Evolutionary conservation across 2,797 vertebrate genomes (phyloP).

Genomic region (Alectoris magna): DNA sequence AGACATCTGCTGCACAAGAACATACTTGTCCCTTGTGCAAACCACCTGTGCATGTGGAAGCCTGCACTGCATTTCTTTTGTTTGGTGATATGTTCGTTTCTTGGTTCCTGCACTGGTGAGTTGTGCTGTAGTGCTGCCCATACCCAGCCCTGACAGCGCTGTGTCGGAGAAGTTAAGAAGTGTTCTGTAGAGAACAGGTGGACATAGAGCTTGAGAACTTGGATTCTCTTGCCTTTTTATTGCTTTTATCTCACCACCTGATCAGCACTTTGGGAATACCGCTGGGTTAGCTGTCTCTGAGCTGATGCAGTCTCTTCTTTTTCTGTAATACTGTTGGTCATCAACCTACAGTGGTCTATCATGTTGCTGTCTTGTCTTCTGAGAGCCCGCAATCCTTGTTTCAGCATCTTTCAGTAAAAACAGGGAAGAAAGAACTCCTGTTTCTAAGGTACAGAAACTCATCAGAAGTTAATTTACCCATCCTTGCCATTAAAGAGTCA

Average conservation of each 20-base stretch:
- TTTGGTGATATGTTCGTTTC: not conserved
- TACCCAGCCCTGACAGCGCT: not conserved
- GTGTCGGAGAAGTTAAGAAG: not conserved
- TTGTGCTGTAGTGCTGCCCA: not conserved
- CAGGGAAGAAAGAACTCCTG: not conserved
- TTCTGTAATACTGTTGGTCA: conserved; percentile 12
- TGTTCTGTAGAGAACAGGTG: not conserved
- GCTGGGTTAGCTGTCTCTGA: not conserved
- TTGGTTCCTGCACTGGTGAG: not conserved
- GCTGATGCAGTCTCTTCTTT: not conserved
- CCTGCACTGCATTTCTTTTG: not conserved
- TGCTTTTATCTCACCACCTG: not conserved
- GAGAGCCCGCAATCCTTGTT: conserved; percentile 14
- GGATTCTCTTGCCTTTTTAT: not conserved
- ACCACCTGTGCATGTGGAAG: not conserved
- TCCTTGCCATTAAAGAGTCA: not conserved
- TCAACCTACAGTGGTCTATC: conserved; percentile 1
- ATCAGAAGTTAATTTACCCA: not conserved
- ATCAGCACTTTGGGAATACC: not conserved
- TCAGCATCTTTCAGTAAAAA: not conserved
- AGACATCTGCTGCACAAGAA: not conserved
- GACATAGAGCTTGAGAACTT: not conserved
- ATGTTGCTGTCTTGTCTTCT: not conserved
- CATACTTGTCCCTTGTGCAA: not conserved
- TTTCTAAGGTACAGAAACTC: not conserved